Base-by-base conservation (phyloP, 2,888 invertebrate species). In the Rotaria sp. region DNA sequence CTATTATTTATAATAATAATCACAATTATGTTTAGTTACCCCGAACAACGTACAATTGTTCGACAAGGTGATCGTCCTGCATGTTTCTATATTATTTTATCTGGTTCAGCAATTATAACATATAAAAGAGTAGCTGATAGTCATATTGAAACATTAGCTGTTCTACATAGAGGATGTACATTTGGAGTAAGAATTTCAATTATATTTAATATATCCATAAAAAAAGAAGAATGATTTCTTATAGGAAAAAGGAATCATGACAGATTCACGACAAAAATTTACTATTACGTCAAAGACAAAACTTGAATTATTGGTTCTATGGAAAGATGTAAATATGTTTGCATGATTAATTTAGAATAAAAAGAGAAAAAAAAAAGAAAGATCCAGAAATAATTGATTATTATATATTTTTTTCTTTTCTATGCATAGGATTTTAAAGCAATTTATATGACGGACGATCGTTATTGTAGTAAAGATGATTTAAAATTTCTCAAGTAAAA, bases 61-160 rank as follows among this genome's bases (percentile, higher is more conserved):
- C 80, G 80, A 21, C 80, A 80, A 80, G 80, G 45, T 45, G 45
- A 26, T 15, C 45, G 45, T 80, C 8, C 80, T 45, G 80, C 80
- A 45, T 80, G 80, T 80, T 80, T 80, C 45, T 80, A 80, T 45
- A 80, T 80, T 24, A 80, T 80, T 80, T 80, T 80, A 80, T 80
- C 80, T 15, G 80, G 80, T n/a, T 3, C 45, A 24, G 80, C 80
- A 45, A 8, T 45, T n/a, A 0, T 45, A 3, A 80, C 45, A 3
- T 80, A 80, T n/a, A 80, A 45, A 80, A 8, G 80, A 80, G 5
- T 21, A 13, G 21, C 45, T 11, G 80, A 80, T n/a, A 2, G n/a
- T n/a, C 26, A 45, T 26, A 13, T 45, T 18, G 38, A 80, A 80
- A 45, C 26, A n/a, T 45, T 45, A 45, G 13, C 26, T 45, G 15